Base-by-base conservation (phyloP, 2,888 invertebrate genomes). In the Agrotis segetum region DNA sequence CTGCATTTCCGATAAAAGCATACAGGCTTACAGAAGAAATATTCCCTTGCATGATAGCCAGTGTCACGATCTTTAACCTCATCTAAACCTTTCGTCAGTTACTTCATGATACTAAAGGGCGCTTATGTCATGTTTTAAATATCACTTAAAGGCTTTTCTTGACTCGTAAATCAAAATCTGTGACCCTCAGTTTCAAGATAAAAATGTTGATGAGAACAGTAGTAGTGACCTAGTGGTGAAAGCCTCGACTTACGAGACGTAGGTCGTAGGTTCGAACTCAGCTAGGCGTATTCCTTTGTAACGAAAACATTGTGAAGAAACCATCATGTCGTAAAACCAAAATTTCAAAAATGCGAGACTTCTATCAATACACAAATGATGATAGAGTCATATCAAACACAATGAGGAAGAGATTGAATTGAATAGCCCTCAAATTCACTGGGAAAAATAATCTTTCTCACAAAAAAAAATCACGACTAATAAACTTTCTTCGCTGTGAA, bases 401-500 rank as follows among this genome's bases (percentile, higher is more conserved):
- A 19, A 1, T 2, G 2, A 47, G 17, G 17, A 46, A 7, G 7
- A 5, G 7, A 34, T 34, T 13, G 17, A 46, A 46, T 46, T 67
- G 4, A 62, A 44, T 67, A 5, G 13, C 34, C 52, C 14, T 71
- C 17, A 6, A 40, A 67, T 2, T 0, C 13, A 47, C 17, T n/a
- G 0, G 16, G 17, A 73, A 46, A 46, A 29, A 58, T n/a, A 21
- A 13, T 3, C 3, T 13, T 24, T 49, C 49, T 9, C 19, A 49
- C 17, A 19, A 52, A 64, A 19, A 52, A 64, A 34, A 64, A 53
- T 0, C 49, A 50, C 13, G 17, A 24, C 19, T 29, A 44, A 55
- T 40, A 40, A 44, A 59, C 74, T 83, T 83, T 83, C 80, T 9
- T 55, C 14, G 49, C 46, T 66, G 80, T 5, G 74, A 79, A 79